Evolutionary conservation across 2,113 vertebrate species (phyloP).

Genomic region (Dromiciops gliroides): DNA sequence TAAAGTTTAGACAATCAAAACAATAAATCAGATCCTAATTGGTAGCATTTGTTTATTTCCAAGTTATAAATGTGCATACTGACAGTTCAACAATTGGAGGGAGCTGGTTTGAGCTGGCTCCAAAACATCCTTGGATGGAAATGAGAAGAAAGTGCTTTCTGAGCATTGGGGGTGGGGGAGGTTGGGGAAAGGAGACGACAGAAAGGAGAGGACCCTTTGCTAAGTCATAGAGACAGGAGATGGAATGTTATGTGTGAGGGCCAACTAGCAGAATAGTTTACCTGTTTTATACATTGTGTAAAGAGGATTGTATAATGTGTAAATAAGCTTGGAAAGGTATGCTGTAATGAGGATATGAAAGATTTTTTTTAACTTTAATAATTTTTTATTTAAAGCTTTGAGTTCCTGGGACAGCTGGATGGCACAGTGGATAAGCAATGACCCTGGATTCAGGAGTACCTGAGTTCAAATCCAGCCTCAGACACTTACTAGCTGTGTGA

Average conservation of each 20-base stretch:
- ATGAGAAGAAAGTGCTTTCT: not conserved
- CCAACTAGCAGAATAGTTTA: not conserved
- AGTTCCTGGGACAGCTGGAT: too few species aligned
- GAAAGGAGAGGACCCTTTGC: not conserved
- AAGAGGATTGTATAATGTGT: not conserved
- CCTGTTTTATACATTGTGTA: not conserved
- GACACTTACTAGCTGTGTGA: too few species aligned
- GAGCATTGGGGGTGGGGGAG: not conserved
- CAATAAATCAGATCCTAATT: not conserved
- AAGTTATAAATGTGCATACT: not conserved
- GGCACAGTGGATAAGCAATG: too few species aligned
- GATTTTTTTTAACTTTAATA: too few species aligned
- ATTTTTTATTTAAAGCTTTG: too few species aligned
- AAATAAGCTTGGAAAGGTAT: not conserved
- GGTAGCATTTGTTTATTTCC: not conserved
- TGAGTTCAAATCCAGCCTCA: too few species aligned
- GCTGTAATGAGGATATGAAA: not conserved
- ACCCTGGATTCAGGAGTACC: too few species aligned
- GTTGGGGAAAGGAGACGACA: not conserved
- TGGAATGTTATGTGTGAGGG: not conserved
- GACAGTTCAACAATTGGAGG: not conserved
- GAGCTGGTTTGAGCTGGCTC: not conserved
- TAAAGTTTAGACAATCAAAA: not conserved
- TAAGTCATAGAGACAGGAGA: not conserved
- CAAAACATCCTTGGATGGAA: not conserved